Base-by-base conservation (phyloP, 2,888 invertebrate species). In the Ophion ventricosus region DNA sequence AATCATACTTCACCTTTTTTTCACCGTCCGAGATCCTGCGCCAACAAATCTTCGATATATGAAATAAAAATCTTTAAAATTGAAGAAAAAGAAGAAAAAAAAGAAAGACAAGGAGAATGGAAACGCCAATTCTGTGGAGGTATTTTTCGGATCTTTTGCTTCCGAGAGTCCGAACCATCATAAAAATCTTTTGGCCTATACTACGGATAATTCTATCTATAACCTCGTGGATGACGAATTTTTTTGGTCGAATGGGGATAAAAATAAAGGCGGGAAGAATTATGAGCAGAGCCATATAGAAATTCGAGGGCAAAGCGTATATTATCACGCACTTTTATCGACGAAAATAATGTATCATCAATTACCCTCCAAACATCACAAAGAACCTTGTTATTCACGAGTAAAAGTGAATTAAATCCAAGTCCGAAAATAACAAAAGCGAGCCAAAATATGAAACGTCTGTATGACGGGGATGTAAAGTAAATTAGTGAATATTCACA, bases 1-100 rank as follows among this genome's bases (percentile, higher is more conserved):
- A 75, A 57, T 72, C 57, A 35, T 72, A n/a, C 26, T 74, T 64
- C n/a, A n/a, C 23, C 35, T 54, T 56, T 64, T 74, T 74, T 54
- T 35, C 35, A 3, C 43, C 2, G 17, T 49, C 49, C 17, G 17
- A 14, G 10, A 79, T 54, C 49, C 4, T 40, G 11, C 35, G 49
- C 63, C 35, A 1, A 49, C 14, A 49, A 14, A 49, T 49, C 4
- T 49, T 17, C 4, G 3, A 49, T 49, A 49, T 14, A 3, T 17
- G 49, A 11, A 49, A 49, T 17, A 17, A 49, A 17, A 17, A 49
- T 49, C 17, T 35, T 35, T 35, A 7, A 35, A 49, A 17, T 49
- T n/a, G 49, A 49, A 49, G 17, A 49, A 49, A 0, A 49, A 49
- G 14, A 49, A 49, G 49, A 49, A 49, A 49, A 49, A 49, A 0